Evolutionary conservation across 1,140 invertebrate genomes (phyloP).

Genomic region (Cotesia chilonis): DNA sequence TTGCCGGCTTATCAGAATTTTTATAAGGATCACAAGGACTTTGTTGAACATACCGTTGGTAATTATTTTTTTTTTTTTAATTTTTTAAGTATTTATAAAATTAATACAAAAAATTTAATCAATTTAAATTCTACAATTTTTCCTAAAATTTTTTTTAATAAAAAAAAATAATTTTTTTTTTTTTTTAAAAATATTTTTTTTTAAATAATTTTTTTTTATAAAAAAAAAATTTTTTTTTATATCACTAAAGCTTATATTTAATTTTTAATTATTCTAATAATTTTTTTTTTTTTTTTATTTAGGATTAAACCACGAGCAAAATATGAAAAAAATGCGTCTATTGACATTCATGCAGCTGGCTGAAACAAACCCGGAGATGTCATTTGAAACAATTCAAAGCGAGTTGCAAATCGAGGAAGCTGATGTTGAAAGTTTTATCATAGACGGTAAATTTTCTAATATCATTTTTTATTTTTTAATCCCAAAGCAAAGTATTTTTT

Average conservation of each 20-base stretch:
- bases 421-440: slow-evolving; percentile 95
- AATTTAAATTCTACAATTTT: too few species aligned
- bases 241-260: too few species aligned
- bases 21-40: slow-evolving; percentile 92
- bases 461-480: slow-evolving; percentile 6
- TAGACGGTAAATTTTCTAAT: slow-evolving; percentile 77
- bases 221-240: too few species aligned
- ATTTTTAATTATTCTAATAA: slow-evolving; percentile 15
- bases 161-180: too few species aligned
- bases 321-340: slow-evolving; percentile 95
- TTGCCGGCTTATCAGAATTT: slow-evolving; percentile 89
- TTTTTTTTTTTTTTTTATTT: slow-evolving; percentile 30
- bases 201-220: too few species aligned
- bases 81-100: too few species aligned
- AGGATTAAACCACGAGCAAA: slow-evolving; percentile 92
- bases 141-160: too few species aligned
- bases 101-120: too few species aligned
- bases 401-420: slow-evolving; percentile 87
- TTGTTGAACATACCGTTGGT: slow-evolving; percentile 84
- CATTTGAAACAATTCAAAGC: slow-evolving; percentile 85
- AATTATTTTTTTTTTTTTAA: neutral
- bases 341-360: slow-evolving; percentile 97
- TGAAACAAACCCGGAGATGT: slow-evolving; percentile 89
- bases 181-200: too few species aligned
- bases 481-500: slow-evolving; percentile 29